These are phyloP conservation scores for Myotis daubentonii DNA, from an alignment of 2,797 vertebrate genomes.

Conservation along the genomic window DNA sequence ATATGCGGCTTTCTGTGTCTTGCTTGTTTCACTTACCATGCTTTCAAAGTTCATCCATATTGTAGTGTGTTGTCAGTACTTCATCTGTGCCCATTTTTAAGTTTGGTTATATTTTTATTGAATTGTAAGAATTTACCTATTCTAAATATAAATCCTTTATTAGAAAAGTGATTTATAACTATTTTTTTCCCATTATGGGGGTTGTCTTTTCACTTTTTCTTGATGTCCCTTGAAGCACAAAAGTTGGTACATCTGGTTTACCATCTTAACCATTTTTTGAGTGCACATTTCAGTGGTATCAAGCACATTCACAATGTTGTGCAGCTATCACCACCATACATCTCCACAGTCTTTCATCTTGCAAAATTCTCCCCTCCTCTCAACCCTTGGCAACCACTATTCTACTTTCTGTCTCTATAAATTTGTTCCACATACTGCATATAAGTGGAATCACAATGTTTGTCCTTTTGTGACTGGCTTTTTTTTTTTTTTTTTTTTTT, in stretches of 20 bases:
- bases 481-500: too few relatives aligned
- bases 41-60: conserved; percentile 1
- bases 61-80: background rate
- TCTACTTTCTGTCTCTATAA: background rate
- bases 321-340: background rate
- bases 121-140: background rate
- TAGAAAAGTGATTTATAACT: background rate
- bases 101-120: conserved; percentile 21
- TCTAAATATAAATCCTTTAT: background rate
- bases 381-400: background rate
- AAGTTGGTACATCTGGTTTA: background rate
- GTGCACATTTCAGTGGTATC: background rate
- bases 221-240: conserved; percentile 9
- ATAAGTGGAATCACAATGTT: background rate
- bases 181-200: background rate
- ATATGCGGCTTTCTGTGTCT: background rate
- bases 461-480: background rate
- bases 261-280: background rate
- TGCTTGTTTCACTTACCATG: background rate
- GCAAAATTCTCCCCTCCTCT: background rate
- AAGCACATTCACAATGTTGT: background rate
- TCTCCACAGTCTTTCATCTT: background rate
- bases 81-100: background rate
- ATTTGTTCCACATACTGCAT: background rate
- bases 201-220: background rate